These are phyloP conservation scores for Cheumatopsyche charites DNA, from an alignment of 1,140 invertebrate genomes.

Conservation along the genomic window DNA sequence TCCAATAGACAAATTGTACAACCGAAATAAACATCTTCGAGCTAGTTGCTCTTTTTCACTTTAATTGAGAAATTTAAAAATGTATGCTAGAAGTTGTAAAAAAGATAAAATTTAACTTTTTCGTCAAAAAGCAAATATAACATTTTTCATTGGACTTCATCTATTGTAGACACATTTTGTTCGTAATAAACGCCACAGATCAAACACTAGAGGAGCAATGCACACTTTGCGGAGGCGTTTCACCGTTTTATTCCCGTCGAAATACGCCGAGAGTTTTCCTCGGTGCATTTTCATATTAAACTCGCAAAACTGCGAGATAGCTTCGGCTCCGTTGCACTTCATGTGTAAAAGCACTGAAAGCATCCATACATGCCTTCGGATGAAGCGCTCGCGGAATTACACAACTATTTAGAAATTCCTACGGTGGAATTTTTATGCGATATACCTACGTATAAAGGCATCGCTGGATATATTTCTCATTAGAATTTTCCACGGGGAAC, in stretches of 20 bases:
- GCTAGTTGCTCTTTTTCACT: too few relatives aligned
- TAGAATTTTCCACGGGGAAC: not conserved
- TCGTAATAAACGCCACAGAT: constrained; percentile 3
- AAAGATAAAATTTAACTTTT: too few relatives aligned
- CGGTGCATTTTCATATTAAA: constrained; percentile 23
- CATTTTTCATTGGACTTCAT: too few relatives aligned
- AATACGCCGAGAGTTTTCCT: not conserved
- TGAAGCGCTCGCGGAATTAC: not conserved
- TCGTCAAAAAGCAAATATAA: too few relatives aligned
- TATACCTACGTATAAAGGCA: too few relatives aligned
- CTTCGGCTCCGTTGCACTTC: constrained; percentile 1
- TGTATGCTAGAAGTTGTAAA: too few relatives aligned
- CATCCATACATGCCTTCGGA: not conserved
- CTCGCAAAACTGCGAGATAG: not conserved
- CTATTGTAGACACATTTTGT: constrained; percentile 4
- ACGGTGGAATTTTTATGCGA: too few relatives aligned
- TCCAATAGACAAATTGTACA: too few relatives aligned
- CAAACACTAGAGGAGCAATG: constrained; percentile 5
- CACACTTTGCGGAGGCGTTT: not conserved
- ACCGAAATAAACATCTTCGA: too few relatives aligned
- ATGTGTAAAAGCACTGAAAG: constrained; percentile 5
- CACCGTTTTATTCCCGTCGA: constrained; percentile 5
- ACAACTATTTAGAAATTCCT: too few relatives aligned
- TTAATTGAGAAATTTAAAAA: too few relatives aligned
- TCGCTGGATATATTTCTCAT: too few relatives aligned